A percentile compares a stretch with the other conserved stretches of the same genome.
phyloP scores from a whole-genome alignment of 2,888 invertebrate species.

The Amiota mariae region DNA sequence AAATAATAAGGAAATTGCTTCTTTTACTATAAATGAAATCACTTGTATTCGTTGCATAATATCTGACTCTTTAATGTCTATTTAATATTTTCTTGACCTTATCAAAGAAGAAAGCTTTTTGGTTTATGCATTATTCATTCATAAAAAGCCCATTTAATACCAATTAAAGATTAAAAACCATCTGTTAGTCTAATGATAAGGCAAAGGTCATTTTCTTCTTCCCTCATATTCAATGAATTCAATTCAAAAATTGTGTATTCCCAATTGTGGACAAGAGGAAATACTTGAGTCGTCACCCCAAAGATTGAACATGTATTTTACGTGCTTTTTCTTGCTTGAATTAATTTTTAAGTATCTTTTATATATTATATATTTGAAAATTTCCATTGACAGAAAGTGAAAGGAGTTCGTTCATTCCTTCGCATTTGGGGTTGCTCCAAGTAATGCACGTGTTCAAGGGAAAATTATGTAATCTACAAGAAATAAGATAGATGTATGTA shows the following conservation, averaged over 20 bases:
- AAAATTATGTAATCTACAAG: no score
- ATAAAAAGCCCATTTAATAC: conserved; percentile 58
- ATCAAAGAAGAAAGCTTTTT: neutral
- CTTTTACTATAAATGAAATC: conserved; percentile 31
- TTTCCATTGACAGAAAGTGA: neutral
- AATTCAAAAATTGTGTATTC: conserved; percentile 31
- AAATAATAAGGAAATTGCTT: conserved; percentile 66
- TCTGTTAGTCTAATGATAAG: conserved; percentile 54
- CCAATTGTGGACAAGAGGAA: conserved; percentile 22
- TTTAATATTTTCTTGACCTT: conserved; percentile 16
- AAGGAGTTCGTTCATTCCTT: neutral
- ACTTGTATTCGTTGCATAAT: conserved; percentile 13
- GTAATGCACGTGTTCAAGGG: no score
- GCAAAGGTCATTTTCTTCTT: neutral
- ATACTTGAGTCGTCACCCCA: neutral
- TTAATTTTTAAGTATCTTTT: conserved; percentile 44
- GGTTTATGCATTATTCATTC: conserved; percentile 45
- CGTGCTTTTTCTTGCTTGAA: conserved; percentile 44
- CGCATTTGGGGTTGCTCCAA: no score
- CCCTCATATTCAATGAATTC: conserved; percentile 6
- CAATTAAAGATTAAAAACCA: conserved; percentile 64
- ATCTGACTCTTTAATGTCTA: neutral
- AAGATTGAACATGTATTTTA: conserved; percentile 9
- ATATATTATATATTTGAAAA: conserved; percentile 8
- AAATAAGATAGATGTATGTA: no score